Conservation (phyloP, 2,113 vertebrate genomes). For the Solea senegalensis region DNA sequence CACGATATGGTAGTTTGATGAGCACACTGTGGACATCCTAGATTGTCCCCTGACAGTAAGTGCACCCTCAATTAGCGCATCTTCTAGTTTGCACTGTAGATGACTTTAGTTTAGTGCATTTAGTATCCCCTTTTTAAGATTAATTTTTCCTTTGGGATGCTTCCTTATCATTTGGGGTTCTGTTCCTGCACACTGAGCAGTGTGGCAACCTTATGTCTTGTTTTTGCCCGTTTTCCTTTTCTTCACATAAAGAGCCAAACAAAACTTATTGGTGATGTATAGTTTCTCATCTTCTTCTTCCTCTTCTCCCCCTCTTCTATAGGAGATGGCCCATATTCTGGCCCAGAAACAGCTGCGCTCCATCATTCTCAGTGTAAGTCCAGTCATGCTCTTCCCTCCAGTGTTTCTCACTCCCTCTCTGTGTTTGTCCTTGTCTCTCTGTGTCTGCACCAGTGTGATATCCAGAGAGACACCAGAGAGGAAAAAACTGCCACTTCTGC, state of each 20-base stretch:
- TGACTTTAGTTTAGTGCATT: slow-evolving; percentile 47
- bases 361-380: slow-evolving; percentile 95
- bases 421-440: neutral
- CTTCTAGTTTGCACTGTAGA: slow-evolving; percentile 71
- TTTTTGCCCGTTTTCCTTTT: slow-evolving; percentile 47
- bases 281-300: slow-evolving; percentile 3
- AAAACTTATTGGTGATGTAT: neutral
- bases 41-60: slow-evolving; percentile 86
- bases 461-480: slow-evolving; percentile 22
- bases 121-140: slow-evolving; percentile 51
- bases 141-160: slow-evolving; percentile 57
- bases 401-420: neutral
- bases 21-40: slow-evolving; percentile 85
- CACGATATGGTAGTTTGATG: slow-evolving; percentile 80
- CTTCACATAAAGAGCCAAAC: slow-evolving; percentile 18
- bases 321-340: slow-evolving; percentile 98
- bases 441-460: slow-evolving; percentile 27
- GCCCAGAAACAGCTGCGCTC: slow-evolving; percentile 96
- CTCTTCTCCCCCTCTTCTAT: slow-evolving; percentile 26
- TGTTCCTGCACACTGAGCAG: slow-evolving; percentile 26
- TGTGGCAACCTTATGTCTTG: slow-evolving; percentile 32
- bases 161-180: slow-evolving; percentile 33
- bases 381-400: slow-evolving; percentile 14
- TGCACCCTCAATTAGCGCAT: slow-evolving; percentile 73
- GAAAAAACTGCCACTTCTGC: slow-evolving; percentile 43